Base-by-base conservation (phyloP, 2,888 invertebrate genomes). In the Calameuta filiformis region DNA sequence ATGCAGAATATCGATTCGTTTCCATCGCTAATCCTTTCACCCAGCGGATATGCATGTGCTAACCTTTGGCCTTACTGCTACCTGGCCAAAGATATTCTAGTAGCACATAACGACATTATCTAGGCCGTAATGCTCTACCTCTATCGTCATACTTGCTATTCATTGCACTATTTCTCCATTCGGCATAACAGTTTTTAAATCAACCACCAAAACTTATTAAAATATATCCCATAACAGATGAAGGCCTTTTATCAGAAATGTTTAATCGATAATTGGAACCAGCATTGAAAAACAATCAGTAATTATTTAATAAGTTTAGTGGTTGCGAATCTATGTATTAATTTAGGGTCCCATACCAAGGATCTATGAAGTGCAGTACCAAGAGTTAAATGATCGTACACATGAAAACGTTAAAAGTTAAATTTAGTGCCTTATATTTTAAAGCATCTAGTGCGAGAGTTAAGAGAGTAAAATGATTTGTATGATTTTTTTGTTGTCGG, bases 91-190 rank as follows among this genome's bases (percentile, higher is more conserved):
- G 81, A 82, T 82, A 23, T 81, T 85, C 84, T 85, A 85, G 83
- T 81, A 81, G 81, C 85, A 86, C 81, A 82, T 82, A 80, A 78
- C 85, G 37, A 79, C 76, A 35, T 88, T 86, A 88, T 89, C 88
- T 87, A 89, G 85, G 86, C 85, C 88, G 85, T 85, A 87, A 89
- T 89, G 86, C 87, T 90, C 89, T 89, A 89, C 85, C 81, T 86
- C 88, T 90, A 88, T 85, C 71, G 77, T 81, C 80, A 79, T 83
- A 84, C 82, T 83, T 78, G 81, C 84, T 87, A 86, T 74, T 84
- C 84, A 83, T 84, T 82, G 80, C 86, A 87, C 87, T 85, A 87
- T 79, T 87, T 81, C 76, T 77, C 76, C 79, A 84, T 86, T 85
- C 83, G 81, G 82, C 86, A 83, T 84, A 82, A 83, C 81, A 83